Conservation (phyloP, 2,113 vertebrate genomes). For the Tonatia bakeri region DNA sequence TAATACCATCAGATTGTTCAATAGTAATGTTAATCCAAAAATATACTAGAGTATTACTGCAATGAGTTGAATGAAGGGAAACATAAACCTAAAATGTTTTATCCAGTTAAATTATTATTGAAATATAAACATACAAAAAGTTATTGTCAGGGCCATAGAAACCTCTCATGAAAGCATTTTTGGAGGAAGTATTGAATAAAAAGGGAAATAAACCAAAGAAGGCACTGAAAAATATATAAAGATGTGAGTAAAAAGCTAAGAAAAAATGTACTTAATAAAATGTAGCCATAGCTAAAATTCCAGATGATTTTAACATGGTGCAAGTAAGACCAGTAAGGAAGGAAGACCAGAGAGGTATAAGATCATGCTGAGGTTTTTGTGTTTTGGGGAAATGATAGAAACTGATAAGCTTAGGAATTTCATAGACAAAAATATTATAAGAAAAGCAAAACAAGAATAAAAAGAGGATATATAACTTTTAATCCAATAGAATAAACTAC, state of each 20-base stretch:
- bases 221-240: background rate
- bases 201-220: background rate
- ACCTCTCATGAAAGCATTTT: background rate
- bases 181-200: background rate
- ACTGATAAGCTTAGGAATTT: background rate
- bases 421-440: background rate
- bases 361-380: background rate
- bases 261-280: background rate
- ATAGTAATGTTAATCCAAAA: background rate
- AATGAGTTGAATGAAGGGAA: background rate
- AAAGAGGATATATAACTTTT: background rate
- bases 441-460: background rate
- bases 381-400: background rate
- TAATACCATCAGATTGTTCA: background rate
- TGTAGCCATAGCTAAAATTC: background rate
- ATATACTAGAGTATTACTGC: background rate
- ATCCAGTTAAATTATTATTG: background rate
- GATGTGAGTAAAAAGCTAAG: background rate
- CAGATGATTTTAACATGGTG: background rate
- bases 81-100: background rate
- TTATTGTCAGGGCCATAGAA: background rate
- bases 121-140: background rate
- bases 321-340: background rate
- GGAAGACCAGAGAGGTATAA: background rate
- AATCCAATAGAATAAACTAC: background rate